phyloP scores from a whole-genome alignment of 2,888 invertebrate genomes.

The Amitus sp. region DNA sequence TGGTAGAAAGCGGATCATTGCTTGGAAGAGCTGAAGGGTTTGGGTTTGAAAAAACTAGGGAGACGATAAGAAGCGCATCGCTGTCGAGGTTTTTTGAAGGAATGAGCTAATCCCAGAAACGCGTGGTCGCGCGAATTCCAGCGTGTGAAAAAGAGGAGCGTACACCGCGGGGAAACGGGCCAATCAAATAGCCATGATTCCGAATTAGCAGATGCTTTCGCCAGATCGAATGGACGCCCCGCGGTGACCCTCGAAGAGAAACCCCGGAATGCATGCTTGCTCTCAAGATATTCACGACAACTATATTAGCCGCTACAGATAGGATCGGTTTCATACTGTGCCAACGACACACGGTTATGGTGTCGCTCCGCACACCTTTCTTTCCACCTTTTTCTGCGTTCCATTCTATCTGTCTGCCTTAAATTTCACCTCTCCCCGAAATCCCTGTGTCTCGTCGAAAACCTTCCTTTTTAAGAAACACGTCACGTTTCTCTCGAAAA shows the following conservation, averaged over 20 bases:
- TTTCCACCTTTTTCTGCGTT: conserved; percentile 44
- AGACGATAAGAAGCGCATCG: not conserved
- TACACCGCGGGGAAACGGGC: conserved; percentile 40
- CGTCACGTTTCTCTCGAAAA: conserved; percentile 11
- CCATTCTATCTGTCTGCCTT: conserved; percentile 32
- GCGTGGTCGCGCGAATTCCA: conserved; percentile 40
- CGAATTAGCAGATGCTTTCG: conserved; percentile 66
- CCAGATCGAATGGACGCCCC: conserved; percentile 64
- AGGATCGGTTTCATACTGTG: conserved; percentile 64
- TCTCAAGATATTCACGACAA: conserved; percentile 65
- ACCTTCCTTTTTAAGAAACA: conserved; percentile 24
- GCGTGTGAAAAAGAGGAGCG: conserved; percentile 40
- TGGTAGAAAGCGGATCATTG: not conserved
- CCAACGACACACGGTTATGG: conserved; percentile 56
- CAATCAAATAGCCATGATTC: conserved; percentile 66
- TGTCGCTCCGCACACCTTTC: conserved; percentile 47
- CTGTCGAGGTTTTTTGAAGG: not conserved
- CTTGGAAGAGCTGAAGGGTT: too few species aligned
- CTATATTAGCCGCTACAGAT: conserved; percentile 65
- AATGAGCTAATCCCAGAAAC: conserved; percentile 33
- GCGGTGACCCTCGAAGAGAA: conserved; percentile 58
- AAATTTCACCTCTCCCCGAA: conserved; percentile 31
- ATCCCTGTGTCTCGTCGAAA: conserved; percentile 28
- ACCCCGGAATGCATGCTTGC: conserved; percentile 59
- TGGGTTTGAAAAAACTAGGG: not conserved